Percentiles rank a stretch among this genome's conserved stretches.
phyloP scores from a whole-genome alignment of 2,797 vertebrate genomes.

The Betta splendens region DNA sequence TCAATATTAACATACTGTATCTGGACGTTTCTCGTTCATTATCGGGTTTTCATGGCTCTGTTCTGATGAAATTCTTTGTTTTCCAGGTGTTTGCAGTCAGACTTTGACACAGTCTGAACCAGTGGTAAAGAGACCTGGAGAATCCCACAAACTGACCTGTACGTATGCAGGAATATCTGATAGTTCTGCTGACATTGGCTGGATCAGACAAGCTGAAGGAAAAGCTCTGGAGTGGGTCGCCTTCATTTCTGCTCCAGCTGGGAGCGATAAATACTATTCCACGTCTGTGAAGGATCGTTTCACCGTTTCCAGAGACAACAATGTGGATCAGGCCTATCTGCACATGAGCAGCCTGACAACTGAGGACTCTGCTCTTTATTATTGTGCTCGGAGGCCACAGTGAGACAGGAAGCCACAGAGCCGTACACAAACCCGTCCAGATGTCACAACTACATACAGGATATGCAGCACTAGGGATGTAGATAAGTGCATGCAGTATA shows the following conservation, averaged over 20 bases:
- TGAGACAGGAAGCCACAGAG: conserved; percentile 13
- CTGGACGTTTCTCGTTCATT: too few relatives aligned
- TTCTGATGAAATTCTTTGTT: too few relatives aligned
- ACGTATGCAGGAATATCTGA: conserved; percentile 28
- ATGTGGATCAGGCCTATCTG: conserved; percentile 32
- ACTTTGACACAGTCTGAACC: conserved; percentile 56
- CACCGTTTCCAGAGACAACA: too few relatives aligned
- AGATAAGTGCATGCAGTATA: too few relatives aligned
- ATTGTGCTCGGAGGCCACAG: conserved; percentile 11
- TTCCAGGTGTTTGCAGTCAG: conserved; percentile 28
- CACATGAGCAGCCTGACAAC: conserved; percentile 43
- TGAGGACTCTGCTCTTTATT: conserved; percentile 28
- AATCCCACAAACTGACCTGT: conserved; percentile 47
- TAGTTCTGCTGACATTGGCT: neutral
- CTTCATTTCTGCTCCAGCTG: too few relatives aligned
- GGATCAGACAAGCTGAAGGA: conserved; percentile 52
- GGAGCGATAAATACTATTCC: neutral
- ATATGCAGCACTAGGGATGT: too few relatives aligned
- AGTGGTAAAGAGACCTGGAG: conserved; percentile 17
- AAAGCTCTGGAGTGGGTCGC: conserved; percentile 58
- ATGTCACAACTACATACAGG: too few relatives aligned
- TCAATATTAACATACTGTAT: neutral
- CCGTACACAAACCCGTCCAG: conserved; percentile 24
- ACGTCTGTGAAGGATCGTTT: too few relatives aligned
- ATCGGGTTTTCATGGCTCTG: too few relatives aligned